Base-by-base conservation (phyloP, 2,797 vertebrate genomes). In the Pipistrellus pygmaeus region DNA sequence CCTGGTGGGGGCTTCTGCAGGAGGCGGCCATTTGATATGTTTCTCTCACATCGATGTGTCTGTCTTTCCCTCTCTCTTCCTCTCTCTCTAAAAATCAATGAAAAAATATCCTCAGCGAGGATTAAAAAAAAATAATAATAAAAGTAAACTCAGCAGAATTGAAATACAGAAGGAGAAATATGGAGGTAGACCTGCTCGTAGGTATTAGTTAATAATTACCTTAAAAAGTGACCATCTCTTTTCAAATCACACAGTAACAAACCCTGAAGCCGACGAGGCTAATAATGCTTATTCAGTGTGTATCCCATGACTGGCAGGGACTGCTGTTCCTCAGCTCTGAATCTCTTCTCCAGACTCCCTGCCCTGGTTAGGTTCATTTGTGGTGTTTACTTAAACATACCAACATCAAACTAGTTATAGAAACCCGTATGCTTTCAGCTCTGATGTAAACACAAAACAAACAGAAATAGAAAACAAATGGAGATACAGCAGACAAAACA, bases 391-490 rank as follows among this genome's bases (percentile, higher is more conserved):
- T 87, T 93, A 89, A 92, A 81, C 86, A 83, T 73, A 8, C 89
- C 95, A 84, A 73, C 76, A 91, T 91, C 35, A 87, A 90, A 80
- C 85, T 92, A 97, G 90, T 96, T 95, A 94, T 88, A 87, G 92
- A 86, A 87, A 6, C 38, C 94, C 88, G 94, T 95, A 95, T 92
- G 91, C 72, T 94, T 95, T 89, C 69, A 85, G 62, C 21, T 66
- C 44, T 76, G 93, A 86, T 89, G 35, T 92, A 93, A 93, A 97
- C 84, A 96, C 32, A 95, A 93, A 97, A 90, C 64, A 94, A 92
- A 95, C 30, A 94, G 44, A 90, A 44, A 44, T 11, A 44, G 8
- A 11, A 95, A 78, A 83, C n/a, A 94, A 90, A 91, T 92, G 77
- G 83, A 95, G 95, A 87, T 71, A 91, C 32, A 92, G 90, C 85